Percentiles rank a stretch among this genome's conserved stretches.
These are phyloP conservation scores for Vesta saturnalis DNA, from an alignment of 2,888 invertebrate species.

Conservation along the genomic window DNA sequence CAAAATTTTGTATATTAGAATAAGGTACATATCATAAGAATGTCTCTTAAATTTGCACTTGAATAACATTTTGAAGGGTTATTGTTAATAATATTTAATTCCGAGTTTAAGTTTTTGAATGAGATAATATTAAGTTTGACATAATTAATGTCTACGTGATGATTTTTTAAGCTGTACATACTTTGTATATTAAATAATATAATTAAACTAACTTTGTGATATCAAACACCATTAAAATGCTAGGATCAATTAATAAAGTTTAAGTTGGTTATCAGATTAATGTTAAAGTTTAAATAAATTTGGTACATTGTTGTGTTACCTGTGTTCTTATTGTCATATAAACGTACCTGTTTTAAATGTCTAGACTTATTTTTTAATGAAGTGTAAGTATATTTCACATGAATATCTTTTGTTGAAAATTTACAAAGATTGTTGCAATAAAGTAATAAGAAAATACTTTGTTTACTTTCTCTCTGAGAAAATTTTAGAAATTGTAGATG, in stretches of 20 bases:
- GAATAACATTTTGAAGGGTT: background rate
- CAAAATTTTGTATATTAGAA: background rate
- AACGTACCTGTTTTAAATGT: constrained; percentile 20
- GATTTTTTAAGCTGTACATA: background rate
- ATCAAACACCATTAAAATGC: constrained; percentile 28
- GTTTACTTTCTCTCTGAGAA: background rate
- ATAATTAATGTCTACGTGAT: too few relatives aligned
- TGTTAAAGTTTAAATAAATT: background rate
- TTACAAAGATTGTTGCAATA: constrained; percentile 33
- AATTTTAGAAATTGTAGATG: background rate
- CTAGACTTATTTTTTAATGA: constrained; percentile 21
- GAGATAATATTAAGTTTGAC: too few relatives aligned
- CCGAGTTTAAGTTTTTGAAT: too few relatives aligned
- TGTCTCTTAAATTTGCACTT: background rate
- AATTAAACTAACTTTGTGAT: constrained; percentile 30
- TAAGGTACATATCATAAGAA: constrained; percentile 11
- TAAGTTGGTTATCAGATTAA: background rate
- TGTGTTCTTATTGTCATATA: constrained; percentile 20
- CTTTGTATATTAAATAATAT: background rate
- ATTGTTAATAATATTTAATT: too few relatives aligned
- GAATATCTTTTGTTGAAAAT: constrained; percentile 28
- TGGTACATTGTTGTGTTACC: constrained; percentile 12
- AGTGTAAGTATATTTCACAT: constrained; percentile 12
- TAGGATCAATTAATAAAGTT: constrained; percentile 7
- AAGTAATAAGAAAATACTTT: constrained; percentile 24